Evolutionary conservation across 2,888 invertebrate genomes (phyloP).

Genomic region (Andrena chrysosceles): DNA sequence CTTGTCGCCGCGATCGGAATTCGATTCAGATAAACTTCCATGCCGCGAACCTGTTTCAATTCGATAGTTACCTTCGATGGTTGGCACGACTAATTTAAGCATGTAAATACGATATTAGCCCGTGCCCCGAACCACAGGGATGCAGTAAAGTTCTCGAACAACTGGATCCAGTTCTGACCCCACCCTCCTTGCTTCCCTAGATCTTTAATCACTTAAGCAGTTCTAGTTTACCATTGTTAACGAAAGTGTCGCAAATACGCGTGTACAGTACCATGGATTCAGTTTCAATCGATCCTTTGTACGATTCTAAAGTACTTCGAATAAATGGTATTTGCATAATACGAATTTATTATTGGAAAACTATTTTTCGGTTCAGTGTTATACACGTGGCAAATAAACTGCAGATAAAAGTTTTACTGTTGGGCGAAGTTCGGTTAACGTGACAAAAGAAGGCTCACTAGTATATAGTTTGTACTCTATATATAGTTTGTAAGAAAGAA

Average conservation of each 20-base stretch:
- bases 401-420: too few relatives aligned
- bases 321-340: too few relatives aligned
- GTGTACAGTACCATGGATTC: neutral
- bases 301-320: neutral
- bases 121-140: conserved; percentile 28
- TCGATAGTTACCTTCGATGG: conserved; percentile 37
- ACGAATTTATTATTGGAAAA: too few relatives aligned
- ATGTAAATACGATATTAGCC: conserved; percentile 68
- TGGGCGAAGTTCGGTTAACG: too few relatives aligned
- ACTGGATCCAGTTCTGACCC: conserved; percentile 21
- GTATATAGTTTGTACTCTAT: too few relatives aligned
- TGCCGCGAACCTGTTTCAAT: conserved; percentile 36
- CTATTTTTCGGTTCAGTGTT: too few relatives aligned
- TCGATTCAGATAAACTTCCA: conserved; percentile 53
- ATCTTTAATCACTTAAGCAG: conserved; percentile 17
- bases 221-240: conserved; percentile 4
- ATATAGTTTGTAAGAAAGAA: too few relatives aligned
- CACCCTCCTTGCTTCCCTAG: neutral
- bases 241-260: conserved; percentile 6
- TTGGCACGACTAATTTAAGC: conserved; percentile 63
- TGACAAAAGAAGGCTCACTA: too few relatives aligned
- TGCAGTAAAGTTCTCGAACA: conserved; percentile 12
- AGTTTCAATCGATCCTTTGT: neutral
- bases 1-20: conserved; percentile 44
- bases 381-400: too few relatives aligned